Evolutionary conservation across 1,140 invertebrate species (phyloP), one percentile per base, ranked within the genome.

Genomic region (Potamilus streckersoni): DNA sequence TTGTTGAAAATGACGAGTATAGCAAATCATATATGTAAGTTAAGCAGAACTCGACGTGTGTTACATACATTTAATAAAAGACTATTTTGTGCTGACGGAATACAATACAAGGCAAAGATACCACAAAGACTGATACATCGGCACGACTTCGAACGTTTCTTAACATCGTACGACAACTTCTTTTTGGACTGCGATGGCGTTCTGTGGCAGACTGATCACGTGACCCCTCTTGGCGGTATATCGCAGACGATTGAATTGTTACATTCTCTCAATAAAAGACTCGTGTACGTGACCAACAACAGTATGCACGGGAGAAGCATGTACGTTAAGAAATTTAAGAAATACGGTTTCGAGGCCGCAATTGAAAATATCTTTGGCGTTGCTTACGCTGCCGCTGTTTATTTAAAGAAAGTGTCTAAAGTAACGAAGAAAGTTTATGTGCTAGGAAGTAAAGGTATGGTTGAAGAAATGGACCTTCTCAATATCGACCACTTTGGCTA

Each of bases 401-500:
- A 84, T 72, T 62, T 87, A 55, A 82, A 81, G 76, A 76, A 80
- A 19, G 74, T 85, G 57, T 62, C 77, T 11, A 79, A 80, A 31
- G 61, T 83, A 19, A 63, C 60, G 0, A 80, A 80, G 16, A 67
- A 68, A 2, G 80, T 85, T 20, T 87, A 87, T 66, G 38, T 84
- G 17, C 75, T 85, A 27, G 89, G 89, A 4, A 80, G 80, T 65
- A 80, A 82, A 68, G 90, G 89, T 1, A 83, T 91, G 72, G 77
- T 81, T 20, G 82, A 87, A 61, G 90, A 91, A 79, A 76, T 91
- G 64, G 80, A 83, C 59, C 72, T 87, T 56, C 55, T 85, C 19
- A 85, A 83, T n/a, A 85, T 91, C 49, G 79, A 82, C 38, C 78
- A 83, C 71, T 85, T 89, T 74, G 90, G 90, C 4, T 70, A 83